Base-by-base conservation (phyloP, 2,113 vertebrate genomes). In the Anoplopoma fimbria region DNA sequence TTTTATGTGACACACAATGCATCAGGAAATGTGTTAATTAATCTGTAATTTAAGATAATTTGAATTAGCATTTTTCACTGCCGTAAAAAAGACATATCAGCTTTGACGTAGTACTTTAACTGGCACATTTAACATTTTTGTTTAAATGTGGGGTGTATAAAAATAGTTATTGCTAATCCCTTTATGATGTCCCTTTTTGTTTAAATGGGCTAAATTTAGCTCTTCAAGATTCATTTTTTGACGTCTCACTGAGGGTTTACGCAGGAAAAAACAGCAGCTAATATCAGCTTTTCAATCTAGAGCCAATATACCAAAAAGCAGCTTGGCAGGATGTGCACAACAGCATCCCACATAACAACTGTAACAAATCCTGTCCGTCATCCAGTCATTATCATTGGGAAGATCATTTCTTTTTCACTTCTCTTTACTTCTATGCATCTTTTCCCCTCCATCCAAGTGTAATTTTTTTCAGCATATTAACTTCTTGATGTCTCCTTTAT, bases 121-220 rank as follows among this genome's bases (percentile, higher is more conserved):
- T 88, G 82, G 81, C 84, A 79, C 62, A 85, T 34, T 80, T n/a
- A n/a, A n/a, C n/a, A n/a, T n/a, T n/a, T n/a, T n/a, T 92, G 71
- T 90, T 82, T 76, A 31, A 84, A 63, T 0, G 15, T 13, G n/a
- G 51, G 70, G 58, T 25, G 36, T 78, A 87, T 90, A 92, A 90
- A 90, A 86, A 88, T 9, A 64, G 17, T 36, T 61, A 62, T 27
- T 55, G 9, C 74, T 78, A 83, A 88, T 89, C 85, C 47, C 53
- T 82, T 85, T 84, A 75, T 75, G 86, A 79, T 81, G 65, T 76
- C 78, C 57, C 51, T 21, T 58, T 27, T 61, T 79, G 64, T 90
- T 88, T 87, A 85, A 92, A 83, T 10, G 25, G 69, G 77, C 60
- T 80, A 71, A 79, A 42, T 88, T 83, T 81, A 86, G 67, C 45